These are phyloP conservation scores for Diogma glabrata DNA, from an alignment of 2,888 invertebrate species.

Conservation along the genomic window DNA sequence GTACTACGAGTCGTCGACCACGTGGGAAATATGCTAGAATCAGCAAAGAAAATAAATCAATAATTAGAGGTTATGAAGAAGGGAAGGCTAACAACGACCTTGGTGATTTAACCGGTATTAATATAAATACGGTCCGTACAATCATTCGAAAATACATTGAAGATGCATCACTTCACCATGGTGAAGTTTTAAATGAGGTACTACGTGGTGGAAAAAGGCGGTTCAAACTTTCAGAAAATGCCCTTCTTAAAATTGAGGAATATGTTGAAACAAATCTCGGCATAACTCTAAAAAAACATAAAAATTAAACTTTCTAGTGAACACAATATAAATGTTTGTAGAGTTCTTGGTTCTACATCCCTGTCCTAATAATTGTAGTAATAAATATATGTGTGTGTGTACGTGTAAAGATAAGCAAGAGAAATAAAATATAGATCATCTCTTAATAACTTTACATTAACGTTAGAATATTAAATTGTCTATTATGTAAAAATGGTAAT, in stretches of 20 bases:
- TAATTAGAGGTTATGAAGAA: not conserved
- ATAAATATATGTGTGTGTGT: too few species aligned
- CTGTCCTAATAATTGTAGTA: too few species aligned
- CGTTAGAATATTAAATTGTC: too few species aligned
- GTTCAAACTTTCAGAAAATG: not conserved
- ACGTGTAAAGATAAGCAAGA: too few species aligned
- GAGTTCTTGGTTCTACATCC: too few species aligned
- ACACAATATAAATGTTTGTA: not conserved
- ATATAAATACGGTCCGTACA: not conserved
- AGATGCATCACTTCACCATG: too few species aligned
- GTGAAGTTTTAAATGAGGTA: not conserved
- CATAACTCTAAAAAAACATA: not conserved
- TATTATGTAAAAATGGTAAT: too few species aligned
- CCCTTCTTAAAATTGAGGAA: not conserved
- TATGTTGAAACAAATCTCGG: not conserved
- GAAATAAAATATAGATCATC: too few species aligned
- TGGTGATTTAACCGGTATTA: not conserved
- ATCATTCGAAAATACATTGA: not conserved
- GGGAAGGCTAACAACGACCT: not conserved
- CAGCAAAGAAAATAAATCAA: not conserved
- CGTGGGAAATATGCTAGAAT: constrained; percentile 1
- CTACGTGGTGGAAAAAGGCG: not conserved
- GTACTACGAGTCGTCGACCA: not conserved
- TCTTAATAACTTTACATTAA: too few species aligned
- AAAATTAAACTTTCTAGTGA: not conserved